A percentile compares a stretch with the other conserved stretches of the same genome.
Evolutionary conservation across 2,888 invertebrate species (phyloP).

Genomic region (Macrosoma leucophasiata): DNA sequence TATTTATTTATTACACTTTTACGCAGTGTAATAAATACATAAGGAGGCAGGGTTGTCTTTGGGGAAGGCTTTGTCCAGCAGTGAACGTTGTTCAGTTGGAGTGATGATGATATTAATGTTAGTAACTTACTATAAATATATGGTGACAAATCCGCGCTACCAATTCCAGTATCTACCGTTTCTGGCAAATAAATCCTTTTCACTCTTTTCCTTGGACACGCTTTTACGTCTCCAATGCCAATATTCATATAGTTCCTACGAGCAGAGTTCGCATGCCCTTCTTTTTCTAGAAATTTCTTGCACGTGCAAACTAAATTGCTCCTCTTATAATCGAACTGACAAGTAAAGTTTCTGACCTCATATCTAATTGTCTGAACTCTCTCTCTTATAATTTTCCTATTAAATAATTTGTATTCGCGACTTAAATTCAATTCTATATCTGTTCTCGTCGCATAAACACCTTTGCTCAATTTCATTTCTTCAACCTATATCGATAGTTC

Average conservation of each 20-base stretch:
- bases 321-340: slow-evolving; percentile 40
- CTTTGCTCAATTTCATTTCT: slow-evolving; percentile 37
- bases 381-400: slow-evolving; percentile 20
- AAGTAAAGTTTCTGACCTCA: slow-evolving; percentile 30
- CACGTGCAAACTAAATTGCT: slow-evolving; percentile 35
- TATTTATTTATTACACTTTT: too few relatives aligned
- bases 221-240: slow-evolving; percentile 45
- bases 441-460: slow-evolving; percentile 37
- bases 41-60: too few relatives aligned
- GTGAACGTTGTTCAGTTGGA: too few relatives aligned
- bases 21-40: too few relatives aligned
- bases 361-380: slow-evolving; percentile 28
- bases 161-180: slow-evolving; percentile 45
- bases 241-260: slow-evolving; percentile 40
- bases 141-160: slow-evolving; percentile 36
- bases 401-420: slow-evolving; percentile 23
- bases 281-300: slow-evolving; percentile 13
- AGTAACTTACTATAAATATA: slow-evolving; percentile 36
- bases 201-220: slow-evolving; percentile 39
- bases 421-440: slow-evolving; percentile 25
- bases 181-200: slow-evolving; percentile 48
- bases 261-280: slow-evolving; percentile 21
- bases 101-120: too few relatives aligned
- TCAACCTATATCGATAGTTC: too few relatives aligned
- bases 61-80: too few relatives aligned